Percentiles rank a stretch among this genome's conserved stretches.
Conservation (phyloP, 1,140 invertebrate genomes). For the Argopecten irradians region DNA sequence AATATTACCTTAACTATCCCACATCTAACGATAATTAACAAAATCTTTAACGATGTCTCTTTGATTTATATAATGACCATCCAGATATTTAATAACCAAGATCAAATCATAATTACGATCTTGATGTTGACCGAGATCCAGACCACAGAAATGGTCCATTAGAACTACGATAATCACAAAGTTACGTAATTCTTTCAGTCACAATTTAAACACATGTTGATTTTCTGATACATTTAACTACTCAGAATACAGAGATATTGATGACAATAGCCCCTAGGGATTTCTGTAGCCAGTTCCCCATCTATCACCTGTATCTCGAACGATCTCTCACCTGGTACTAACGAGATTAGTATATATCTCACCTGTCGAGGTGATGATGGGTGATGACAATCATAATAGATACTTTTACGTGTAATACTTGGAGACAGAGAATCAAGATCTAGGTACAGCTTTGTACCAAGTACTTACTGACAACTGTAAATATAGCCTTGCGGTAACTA, state of each 20-base stretch:
- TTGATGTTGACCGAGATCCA: neutral
- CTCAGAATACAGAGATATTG: neutral
- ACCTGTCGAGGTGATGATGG: neutral
- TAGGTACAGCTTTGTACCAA: neutral
- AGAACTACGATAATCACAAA: neutral
- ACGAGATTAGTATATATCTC: neutral
- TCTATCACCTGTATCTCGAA: neutral
- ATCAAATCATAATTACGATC: neutral
- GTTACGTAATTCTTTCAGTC: neutral
- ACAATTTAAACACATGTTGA: neutral
- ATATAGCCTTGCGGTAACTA: neutral
- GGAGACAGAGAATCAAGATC: neutral
- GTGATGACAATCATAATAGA: neutral
- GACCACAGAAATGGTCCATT: neutral
- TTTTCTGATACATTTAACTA: neutral
- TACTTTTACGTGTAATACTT: neutral
- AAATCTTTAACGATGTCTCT: neutral
- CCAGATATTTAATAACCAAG: neutral
- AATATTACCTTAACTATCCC: neutral
- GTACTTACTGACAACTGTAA: neutral
- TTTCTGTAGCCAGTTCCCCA: neutral
- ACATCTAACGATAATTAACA: neutral
- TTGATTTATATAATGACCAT: neutral
- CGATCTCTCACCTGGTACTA: neutral
- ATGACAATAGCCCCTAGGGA: neutral